phyloP scores from a whole-genome alignment of 2,797 vertebrate genomes.

The Tolypeutes matacus region DNA sequence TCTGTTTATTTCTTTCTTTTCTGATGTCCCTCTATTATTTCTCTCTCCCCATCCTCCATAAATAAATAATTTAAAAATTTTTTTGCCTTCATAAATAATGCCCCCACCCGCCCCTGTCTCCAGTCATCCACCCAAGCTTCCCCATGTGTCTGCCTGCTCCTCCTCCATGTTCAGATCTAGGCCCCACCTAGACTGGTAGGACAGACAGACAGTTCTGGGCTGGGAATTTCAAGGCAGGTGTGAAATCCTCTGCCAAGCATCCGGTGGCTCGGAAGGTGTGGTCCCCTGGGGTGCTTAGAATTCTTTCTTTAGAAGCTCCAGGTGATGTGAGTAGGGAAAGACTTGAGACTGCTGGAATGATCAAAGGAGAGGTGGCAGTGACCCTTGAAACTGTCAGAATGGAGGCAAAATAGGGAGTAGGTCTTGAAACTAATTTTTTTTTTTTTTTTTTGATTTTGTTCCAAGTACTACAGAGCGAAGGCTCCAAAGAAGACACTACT shows the following conservation, averaged over 20 bases:
- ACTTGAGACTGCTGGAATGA: conserved; percentile 35
- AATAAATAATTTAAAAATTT: conserved; percentile 83
- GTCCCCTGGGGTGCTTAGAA: not conserved
- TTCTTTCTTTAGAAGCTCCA: conserved; percentile 38
- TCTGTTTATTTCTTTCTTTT: not conserved
- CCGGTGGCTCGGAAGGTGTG: not conserved
- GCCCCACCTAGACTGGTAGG: not conserved
- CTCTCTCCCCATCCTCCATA: conserved; percentile 67
- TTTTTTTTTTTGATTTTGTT: conserved; percentile 33
- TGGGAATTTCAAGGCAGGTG: conserved; percentile 31
- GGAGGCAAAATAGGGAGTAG: conserved; percentile 51
- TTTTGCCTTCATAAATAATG: conserved; percentile 79
- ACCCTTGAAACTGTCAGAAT: conserved; percentile 26
- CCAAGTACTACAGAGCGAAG: conserved; percentile 78
- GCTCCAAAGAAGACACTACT: conserved; percentile 82
- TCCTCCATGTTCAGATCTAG: not conserved
- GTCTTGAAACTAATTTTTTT: conserved; percentile 29
- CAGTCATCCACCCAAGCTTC: not conserved
- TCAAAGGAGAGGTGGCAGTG: not conserved
- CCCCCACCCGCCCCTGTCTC: not conserved
- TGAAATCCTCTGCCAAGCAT: conserved; percentile 9
- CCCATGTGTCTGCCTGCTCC: not conserved
- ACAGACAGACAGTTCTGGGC: not conserved
- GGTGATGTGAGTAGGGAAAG: conserved; percentile 21
- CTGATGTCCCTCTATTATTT: not conserved